phyloP scores from a whole-genome alignment of 1,140 invertebrate genomes.

The Drosophila ogumai region DNA sequence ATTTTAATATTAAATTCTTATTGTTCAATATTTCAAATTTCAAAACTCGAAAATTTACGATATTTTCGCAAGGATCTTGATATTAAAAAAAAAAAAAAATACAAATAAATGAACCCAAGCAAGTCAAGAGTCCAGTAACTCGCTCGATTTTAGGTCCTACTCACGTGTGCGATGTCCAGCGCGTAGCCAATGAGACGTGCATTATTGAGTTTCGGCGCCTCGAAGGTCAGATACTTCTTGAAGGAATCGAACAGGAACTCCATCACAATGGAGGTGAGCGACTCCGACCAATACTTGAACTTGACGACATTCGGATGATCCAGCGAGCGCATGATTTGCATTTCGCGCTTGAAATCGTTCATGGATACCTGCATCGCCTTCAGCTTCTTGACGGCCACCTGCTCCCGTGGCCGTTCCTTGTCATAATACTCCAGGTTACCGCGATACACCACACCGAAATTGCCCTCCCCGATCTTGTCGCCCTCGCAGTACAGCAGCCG shows the following conservation, averaged over 20 bases:
- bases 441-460: conserved; percentile 72
- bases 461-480: conserved; percentile 69
- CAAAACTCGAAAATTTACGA: too few species aligned
- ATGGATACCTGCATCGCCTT: conserved; percentile 85
- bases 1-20: too few species aligned
- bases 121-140: not conserved
- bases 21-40: too few species aligned
- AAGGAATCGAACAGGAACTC: conserved; percentile 94
- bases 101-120: too few species aligned
- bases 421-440: conserved; percentile 62
- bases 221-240: conserved; percentile 91
- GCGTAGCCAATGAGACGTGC: conserved; percentile 87
- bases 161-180: conserved; percentile 89
- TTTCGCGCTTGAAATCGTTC: conserved; percentile 90
- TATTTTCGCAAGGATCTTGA: too few species aligned
- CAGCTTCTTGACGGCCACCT: conserved; percentile 91
- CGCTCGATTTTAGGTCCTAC: conserved; percentile 23
- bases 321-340: conserved; percentile 91
- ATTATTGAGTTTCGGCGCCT: conserved; percentile 86
- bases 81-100: too few species aligned
- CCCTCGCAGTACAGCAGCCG: conserved; percentile 65
- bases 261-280: conserved; percentile 93
- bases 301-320: conserved; percentile 94
- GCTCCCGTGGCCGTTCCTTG: conserved; percentile 56
- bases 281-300: conserved; percentile 92